Evolutionary conservation across 2,888 invertebrate genomes (phyloP), one percentile per base, ranked within the genome.

Genomic region (Altica lythri): DNA sequence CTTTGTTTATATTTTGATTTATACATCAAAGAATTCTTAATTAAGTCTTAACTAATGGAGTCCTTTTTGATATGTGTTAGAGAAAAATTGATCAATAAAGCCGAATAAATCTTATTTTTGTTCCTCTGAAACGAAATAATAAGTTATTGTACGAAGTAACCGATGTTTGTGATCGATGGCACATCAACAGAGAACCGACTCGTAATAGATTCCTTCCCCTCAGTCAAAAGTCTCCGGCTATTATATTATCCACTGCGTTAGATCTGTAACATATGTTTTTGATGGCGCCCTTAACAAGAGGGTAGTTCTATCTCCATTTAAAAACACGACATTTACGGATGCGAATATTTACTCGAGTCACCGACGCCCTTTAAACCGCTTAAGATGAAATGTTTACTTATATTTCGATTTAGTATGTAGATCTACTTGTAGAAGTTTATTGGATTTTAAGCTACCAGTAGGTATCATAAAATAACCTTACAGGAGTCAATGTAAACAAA

Each of bases 181-280:
- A 57, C 53, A 59, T 61, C 61, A 49, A 55, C 56, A 51, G 48
- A 53, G 51, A 56, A 54, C 49, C 49, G 32, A 49, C 49, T 49
- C 32, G 59, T 65, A 64, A 67, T 68, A 67, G 67, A 65, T 66
- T 67, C 65, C 59, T 60, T 57, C 66, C 67, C 65, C 63, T 56
- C 55, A 60, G 60, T 58, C 58, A 56, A 62, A 61, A 61, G 64
- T 63, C 63, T 65, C n/a, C 65, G 54, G 57, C 52, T 57, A 62
- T 66, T 68, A 70, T 70, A 74, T 67, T 73, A 73, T 73, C 71
- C 74, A 71, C 68, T 74, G 72, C 70, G 72, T 73, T 74, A 74
- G 74, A 73, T 72, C 64, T 64, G 74, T 69, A 73, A 73, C 75
- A 75, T 74, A 74, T 75, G 75, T 75, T 75, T 74, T 71, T 75